Base-by-base conservation (phyloP, 2,797 vertebrate species). In the Carapus acus region DNA sequence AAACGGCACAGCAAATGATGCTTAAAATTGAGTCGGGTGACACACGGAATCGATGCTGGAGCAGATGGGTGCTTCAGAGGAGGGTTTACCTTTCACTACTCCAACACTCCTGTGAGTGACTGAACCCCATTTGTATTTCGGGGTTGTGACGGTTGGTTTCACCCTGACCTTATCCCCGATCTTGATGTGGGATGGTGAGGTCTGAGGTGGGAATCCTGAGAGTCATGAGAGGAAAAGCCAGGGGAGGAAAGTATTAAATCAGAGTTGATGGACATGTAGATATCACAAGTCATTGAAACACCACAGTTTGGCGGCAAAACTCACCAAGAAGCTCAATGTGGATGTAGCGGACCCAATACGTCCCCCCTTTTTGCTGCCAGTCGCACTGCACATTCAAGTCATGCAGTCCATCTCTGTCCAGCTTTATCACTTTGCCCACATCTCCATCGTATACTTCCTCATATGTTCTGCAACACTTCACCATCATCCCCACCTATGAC, bases 111-210 rank as follows among this genome's bases (percentile, higher is more conserved):
- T 88, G 75, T 98, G 96, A 54, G 94, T 98, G 50, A 99, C 95
- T 0, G 96, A 99, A 39, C 96, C 96, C 96, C 96, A 99, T 46
- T 99, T 99, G 80, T 99, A 99, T 62, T 99, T 99, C 13, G 96
- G 95, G 1, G 94, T 99, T 6, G 93, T 94, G 57, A 99, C 89
- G 0, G 91, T 87, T 38, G 90, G 90, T 65, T 97, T 98, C 49
- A 99, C 96, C 16, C 92, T 88, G 11, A 98, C 94, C 88, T 99
- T 99, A 79, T 98, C 96, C 15, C 94, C 94, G n/a, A 98, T 97
- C 82, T 98, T 99, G 75, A 99, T 97, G 57, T 99, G 96, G n/a
- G 92, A 97, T 3, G 93, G 92, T 71, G 94, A 96, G 79, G 86
- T 97, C 57, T 98, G 96, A 0, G 93, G 94, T 36, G 94, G 94